Percentiles rank a stretch among this genome's conserved stretches.
These are phyloP conservation scores for Leptodirus hochenwartii DNA, from an alignment of 2,888 invertebrate species.

Conservation along the genomic window DNA sequence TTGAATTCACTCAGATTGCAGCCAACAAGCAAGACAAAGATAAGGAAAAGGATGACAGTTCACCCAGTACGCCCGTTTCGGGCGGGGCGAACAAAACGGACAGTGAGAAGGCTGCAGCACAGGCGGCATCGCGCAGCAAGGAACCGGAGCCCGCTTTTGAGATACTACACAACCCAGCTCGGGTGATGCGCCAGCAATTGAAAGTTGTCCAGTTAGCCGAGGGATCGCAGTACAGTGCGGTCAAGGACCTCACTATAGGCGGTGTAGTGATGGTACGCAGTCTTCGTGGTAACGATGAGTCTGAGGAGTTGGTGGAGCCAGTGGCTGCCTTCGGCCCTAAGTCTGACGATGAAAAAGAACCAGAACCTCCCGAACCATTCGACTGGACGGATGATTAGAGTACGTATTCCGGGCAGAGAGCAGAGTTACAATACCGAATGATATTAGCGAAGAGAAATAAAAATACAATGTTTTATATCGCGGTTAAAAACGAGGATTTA, in stretches of 20 bases:
- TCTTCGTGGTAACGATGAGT: conserved; percentile 52
- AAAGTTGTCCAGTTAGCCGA: conserved; percentile 64
- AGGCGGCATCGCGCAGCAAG: conserved; percentile 44
- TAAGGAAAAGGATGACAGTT: conserved; percentile 22
- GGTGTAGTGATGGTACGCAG: conserved; percentile 93
- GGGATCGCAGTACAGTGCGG: conserved; percentile 58
- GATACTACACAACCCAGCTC: conserved; percentile 84
- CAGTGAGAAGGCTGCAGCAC: too few species aligned
- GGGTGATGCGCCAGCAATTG: conserved; percentile 82
- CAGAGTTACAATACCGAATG: too few species aligned
- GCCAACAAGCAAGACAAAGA: conserved; percentile 21
- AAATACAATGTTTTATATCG: too few species aligned
- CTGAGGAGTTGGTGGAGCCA: conserved; percentile 76
- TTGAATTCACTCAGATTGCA: too few species aligned
- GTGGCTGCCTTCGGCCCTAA: conserved; percentile 76
- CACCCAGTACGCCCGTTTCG: conserved; percentile 12
- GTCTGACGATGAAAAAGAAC: conserved; percentile 89
- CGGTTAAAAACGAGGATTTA: too few species aligned
- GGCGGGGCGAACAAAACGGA: conserved; percentile 28
- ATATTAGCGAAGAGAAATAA: too few species aligned
- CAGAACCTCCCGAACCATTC: conserved; percentile 94
- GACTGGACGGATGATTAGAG: conserved; percentile 58
- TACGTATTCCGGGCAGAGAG: too few species aligned
- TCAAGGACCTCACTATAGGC: conserved; percentile 87
- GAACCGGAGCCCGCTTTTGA: conserved; percentile 89